These are phyloP conservation scores for Haplochromis burtoni DNA, from an alignment of 2,113 vertebrate species.

Conservation along the genomic window DNA sequence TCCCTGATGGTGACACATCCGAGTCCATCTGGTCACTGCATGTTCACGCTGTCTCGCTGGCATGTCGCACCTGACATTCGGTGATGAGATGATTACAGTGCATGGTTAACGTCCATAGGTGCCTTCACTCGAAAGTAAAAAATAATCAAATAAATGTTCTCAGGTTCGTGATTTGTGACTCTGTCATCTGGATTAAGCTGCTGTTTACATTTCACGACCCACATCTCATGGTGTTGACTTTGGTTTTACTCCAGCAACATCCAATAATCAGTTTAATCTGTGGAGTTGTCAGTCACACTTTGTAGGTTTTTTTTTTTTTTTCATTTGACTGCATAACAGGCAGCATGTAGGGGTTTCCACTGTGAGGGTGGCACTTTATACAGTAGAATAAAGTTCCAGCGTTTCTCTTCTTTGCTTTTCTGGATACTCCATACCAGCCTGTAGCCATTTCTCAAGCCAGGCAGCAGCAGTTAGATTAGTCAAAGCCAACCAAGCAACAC, in stretches of 20 bases:
- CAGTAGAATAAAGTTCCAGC: background rate
- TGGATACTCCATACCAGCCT: conserved; percentile 14
- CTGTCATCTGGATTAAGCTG: background rate
- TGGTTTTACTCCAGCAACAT: background rate
- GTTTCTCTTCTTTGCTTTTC: conserved; percentile 10
- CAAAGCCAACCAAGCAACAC: conserved; percentile 39
- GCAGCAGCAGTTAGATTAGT: conserved; percentile 42
- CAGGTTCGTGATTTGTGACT: background rate
- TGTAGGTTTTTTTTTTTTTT: background rate
- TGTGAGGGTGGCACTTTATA: background rate
- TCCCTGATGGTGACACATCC: background rate
- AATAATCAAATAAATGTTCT: background rate
- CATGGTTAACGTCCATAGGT: background rate
- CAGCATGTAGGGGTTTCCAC: background rate
- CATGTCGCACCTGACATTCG: too few relatives aligned
- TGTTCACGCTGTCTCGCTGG: background rate
- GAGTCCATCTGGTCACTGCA: background rate
- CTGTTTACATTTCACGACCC: background rate
- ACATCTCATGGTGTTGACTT: background rate
- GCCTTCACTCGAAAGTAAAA: background rate
- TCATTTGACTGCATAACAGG: too few relatives aligned
- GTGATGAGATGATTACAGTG: background rate
- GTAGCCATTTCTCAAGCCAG: conserved; percentile 20
- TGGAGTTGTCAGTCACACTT: conserved; percentile 26
- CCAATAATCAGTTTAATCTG: conserved; percentile 38